Evolutionary conservation across 2,113 vertebrate genomes (phyloP), one percentile per base, ranked within the genome.

Genomic region (Acanthisitta chloris): DNA sequence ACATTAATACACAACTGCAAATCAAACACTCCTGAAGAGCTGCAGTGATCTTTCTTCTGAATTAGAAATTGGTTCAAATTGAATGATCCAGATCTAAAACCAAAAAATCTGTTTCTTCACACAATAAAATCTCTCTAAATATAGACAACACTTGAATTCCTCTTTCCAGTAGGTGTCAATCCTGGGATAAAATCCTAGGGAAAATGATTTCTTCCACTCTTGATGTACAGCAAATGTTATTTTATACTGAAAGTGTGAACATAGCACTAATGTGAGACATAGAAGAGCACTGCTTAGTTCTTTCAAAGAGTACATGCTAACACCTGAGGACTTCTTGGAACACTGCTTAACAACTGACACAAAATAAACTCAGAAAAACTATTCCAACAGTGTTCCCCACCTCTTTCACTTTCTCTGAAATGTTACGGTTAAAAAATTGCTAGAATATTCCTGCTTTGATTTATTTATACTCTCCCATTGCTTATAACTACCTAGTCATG

Each of bases 381-480:
- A 54, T 46, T 69, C 51, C 36, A n/a, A 28, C 46, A 29, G 14
- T 12, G 36, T 33, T 23, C 25, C 33, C 48, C 69, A 46, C 21
- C 31, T 66, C 17, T 71, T 55, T 38, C 4, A 2, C 45, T 62
- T 76, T 62, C 64, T 77, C 61, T 33, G n/a, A 95, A 91, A 62
- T 4, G 12, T 20, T 81, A 42, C 29, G 48, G 45, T 79, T 79
- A 90, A 95, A 92, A 92, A 5, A 93, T 17, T 15, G 59, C n/a
- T 92, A 94, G 88, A 87, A 77, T 76, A 90, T 69, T 21, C 65
- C 80, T 64, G 26, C 31, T 97, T 33, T 93, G 54, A 92, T 92
- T 93, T 94, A 92, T 97, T 95, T 94, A 80, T 74, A 5, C 81
- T 82, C 64, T 81, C 40, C 23, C 82, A 54, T 43, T 21, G 85